Percentiles rank a stretch among this genome's conserved stretches.
Conservation (phyloP, 30 jellyfish, hydroid and myxozoan genomes). For the Chironex yamaguchii region DNA sequence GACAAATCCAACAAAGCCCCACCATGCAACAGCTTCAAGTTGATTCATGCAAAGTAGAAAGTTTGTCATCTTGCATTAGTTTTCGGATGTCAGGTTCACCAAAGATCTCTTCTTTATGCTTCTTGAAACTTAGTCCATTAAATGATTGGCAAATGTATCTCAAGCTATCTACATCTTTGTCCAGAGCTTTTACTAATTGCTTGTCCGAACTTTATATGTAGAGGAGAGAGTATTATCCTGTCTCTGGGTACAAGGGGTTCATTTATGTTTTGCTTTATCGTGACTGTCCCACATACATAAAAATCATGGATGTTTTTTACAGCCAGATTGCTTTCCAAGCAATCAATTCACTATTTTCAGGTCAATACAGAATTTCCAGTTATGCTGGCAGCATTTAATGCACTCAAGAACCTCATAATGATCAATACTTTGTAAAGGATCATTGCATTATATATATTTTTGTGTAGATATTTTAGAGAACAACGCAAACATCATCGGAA, state of each 20-base stretch:
- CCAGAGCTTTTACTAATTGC: conserved; percentile 29
- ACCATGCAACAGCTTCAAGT: conserved; percentile 1
- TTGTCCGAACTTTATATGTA: conserved; percentile 25
- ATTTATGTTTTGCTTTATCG: background rate
- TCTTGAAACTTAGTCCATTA: conserved; percentile 14
- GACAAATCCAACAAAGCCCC: background rate
- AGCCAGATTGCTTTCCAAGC: conserved; percentile 7
- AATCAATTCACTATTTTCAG: conserved; percentile 24
- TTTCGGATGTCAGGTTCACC: too few species aligned
- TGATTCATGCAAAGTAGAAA: too few species aligned
- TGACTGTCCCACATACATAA: conserved; percentile 8
- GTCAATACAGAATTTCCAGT: conserved; percentile 39
- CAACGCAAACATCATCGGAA: too few species aligned
- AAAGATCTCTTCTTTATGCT: conserved; percentile 3
- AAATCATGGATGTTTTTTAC: background rate
- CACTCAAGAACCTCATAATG: conserved; percentile 34
- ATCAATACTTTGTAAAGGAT: too few species aligned
- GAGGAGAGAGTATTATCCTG: conserved; percentile 43
- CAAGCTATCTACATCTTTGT: conserved; percentile 33
- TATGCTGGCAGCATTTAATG: conserved; percentile 22
- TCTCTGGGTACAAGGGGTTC: conserved; percentile 49
- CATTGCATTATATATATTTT: too few species aligned
- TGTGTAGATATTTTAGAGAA: too few species aligned
- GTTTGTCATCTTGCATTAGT: too few species aligned
- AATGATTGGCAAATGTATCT: conserved; percentile 41